phyloP scores from a whole-genome alignment of 2,888 invertebrate species.

The Watsonalla cultraria region DNA sequence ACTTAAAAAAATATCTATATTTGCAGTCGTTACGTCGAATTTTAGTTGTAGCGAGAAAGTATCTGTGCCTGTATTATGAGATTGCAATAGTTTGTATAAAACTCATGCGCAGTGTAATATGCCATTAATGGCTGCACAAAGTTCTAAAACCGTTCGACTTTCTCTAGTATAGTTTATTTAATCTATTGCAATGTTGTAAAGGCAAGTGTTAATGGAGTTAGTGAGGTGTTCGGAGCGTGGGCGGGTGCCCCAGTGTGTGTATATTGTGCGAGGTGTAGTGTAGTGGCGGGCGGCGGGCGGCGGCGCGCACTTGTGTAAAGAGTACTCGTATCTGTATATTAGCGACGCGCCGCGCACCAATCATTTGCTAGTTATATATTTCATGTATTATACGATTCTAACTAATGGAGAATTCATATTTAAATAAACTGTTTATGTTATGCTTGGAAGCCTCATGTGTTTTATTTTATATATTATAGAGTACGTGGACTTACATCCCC shows the following conservation, averaged over 20 bases:
- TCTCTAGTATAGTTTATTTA: no score
- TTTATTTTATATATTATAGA: conserved; percentile 20
- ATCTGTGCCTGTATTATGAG: no score
- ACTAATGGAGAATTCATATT: conserved; percentile 54
- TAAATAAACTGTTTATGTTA: conserved; percentile 74
- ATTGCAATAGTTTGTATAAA: no score
- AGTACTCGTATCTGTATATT: conserved; percentile 40
- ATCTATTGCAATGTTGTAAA: no score
- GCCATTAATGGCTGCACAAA: no score
- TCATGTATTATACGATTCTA: conserved; percentile 67
- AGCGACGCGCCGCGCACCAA: conserved; percentile 19
- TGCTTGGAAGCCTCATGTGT: conserved; percentile 41
- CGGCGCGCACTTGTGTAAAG: not conserved
- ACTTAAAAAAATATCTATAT: no score
- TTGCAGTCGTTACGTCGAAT: no score
- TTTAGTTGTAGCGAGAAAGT: no score
- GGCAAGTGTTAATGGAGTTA: conserved; percentile 5
- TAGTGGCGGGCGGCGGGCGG: not conserved
- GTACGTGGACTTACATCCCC: no score
- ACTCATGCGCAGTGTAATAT: no score
- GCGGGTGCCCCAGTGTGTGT: conserved; percentile 1
- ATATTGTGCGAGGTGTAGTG: no score
- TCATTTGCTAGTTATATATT: conserved; percentile 30
- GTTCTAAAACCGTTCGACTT: no score
- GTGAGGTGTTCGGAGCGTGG: conserved; percentile 12